A percentile compares a stretch with the other conserved stretches of the same genome.
Conservation (phyloP, 2,888 invertebrate species). For the Acleris emargana region DNA sequence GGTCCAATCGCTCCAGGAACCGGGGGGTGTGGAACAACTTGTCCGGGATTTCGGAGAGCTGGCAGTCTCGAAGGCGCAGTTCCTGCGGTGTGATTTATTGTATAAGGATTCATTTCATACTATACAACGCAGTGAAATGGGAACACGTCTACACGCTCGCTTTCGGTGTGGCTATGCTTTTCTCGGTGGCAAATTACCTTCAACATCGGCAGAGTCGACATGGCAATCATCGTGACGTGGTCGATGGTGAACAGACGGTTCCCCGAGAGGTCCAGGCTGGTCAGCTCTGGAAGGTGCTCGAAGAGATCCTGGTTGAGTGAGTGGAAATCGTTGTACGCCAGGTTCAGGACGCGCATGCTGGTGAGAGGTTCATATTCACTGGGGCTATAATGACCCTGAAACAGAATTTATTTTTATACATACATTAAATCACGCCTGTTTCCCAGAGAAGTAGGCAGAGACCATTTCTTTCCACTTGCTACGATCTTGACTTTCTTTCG, state of each 20-base stretch:
- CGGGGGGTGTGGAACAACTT: conserved; percentile 87
- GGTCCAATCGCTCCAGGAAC: conserved; percentile 85
- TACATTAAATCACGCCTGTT: too few relatives aligned
- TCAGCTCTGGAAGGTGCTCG: conserved; percentile 88
- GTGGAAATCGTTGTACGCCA: conserved; percentile 89
- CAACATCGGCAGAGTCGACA: conserved; percentile 85
- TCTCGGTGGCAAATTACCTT: conserved; percentile 75
- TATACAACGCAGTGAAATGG: too few relatives aligned
- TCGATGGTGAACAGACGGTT: conserved; percentile 89
- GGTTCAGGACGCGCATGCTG: conserved; percentile 83
- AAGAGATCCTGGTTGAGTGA: conserved; percentile 88
- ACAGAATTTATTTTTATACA: conserved; percentile 33
- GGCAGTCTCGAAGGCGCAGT: conserved; percentile 87
- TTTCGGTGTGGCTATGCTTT: too few relatives aligned
- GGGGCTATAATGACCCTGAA: conserved; percentile 84
- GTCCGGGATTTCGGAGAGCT: conserved; percentile 84
- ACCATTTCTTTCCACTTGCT: too few relatives aligned
- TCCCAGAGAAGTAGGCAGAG: too few relatives aligned
- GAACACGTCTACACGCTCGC: too few relatives aligned
- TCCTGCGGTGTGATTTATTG: conserved; percentile 65
- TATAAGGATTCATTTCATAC: too few relatives aligned
- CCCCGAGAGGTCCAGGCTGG: conserved; percentile 87
- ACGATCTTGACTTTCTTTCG: too few relatives aligned
- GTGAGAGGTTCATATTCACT: conserved; percentile 84
- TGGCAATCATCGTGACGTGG: conserved; percentile 84